A percentile compares a stretch with the other conserved stretches of the same genome.
phyloP scores from a whole-genome alignment of 2,797 vertebrate genomes.

The Spondyliosoma cantharus region DNA sequence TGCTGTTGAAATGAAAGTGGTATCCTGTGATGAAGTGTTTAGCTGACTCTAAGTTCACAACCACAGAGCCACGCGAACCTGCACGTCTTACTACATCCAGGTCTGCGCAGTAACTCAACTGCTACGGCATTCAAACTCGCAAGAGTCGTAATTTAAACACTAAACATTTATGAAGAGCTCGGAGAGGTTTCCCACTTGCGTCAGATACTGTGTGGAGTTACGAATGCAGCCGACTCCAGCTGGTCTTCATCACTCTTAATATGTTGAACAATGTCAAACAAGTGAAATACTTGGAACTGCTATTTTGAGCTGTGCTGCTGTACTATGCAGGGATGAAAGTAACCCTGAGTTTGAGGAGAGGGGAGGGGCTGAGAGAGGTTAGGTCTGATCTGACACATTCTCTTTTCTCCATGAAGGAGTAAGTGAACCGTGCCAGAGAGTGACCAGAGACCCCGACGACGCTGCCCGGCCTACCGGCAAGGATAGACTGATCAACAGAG shows the following conservation, averaged over 20 bases:
- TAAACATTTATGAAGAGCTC: conserved; percentile 3
- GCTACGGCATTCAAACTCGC: conserved; percentile 2
- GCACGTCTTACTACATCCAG: background rate
- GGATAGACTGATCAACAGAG: no score
- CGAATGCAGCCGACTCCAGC: conserved; percentile 49
- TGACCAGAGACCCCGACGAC: no score
- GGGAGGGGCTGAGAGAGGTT: no score
- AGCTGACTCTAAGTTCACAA: background rate
- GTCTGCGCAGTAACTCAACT: conserved; percentile 10
- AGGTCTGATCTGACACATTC: no score
- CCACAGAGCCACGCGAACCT: background rate
- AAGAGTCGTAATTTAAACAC: conserved; percentile 9
- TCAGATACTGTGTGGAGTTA: conserved; percentile 58
- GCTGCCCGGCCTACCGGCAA: no score
- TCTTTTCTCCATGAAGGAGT: no score
- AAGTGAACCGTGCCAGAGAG: no score
- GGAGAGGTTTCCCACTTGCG: conserved; percentile 44
- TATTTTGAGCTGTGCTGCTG: conserved; percentile 38
- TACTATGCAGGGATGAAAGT: background rate
- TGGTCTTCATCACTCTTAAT: conserved; percentile 63
- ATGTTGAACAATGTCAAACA: conserved; percentile 67
- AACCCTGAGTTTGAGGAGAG: background rate
- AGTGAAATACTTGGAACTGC: conserved; percentile 52
- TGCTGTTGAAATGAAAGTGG: conserved; percentile 5
- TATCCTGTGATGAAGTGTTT: conserved; percentile 9